Evolutionary conservation across 1,140 invertebrate species (phyloP).

Genomic region (Leptopilina boulardi): DNA sequence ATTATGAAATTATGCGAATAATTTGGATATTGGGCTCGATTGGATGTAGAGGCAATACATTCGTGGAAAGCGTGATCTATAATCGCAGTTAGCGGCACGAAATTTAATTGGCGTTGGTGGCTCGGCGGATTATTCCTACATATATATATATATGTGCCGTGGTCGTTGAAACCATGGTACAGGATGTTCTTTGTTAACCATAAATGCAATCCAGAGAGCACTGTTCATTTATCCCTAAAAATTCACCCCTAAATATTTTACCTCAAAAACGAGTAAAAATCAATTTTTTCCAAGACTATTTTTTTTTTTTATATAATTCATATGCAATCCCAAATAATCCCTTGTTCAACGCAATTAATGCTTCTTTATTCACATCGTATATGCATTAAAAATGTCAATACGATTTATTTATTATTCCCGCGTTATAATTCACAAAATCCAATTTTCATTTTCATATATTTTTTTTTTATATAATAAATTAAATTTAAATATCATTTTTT

Average conservation of each 20-base stretch:
- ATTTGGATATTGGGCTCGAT: neutral
- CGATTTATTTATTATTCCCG: no score
- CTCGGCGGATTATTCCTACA: neutral
- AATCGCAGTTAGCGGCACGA: slow-evolving; percentile 3
- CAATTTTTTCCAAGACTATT: neutral
- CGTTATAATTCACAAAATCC: no score
- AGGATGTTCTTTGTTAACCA: slow-evolving; percentile 55
- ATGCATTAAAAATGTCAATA: no score
- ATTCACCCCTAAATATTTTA: neutral
- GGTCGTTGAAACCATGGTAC: slow-evolving; percentile 28
- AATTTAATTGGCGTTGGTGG: neutral
- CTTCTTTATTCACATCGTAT: no score
- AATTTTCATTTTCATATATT: no score
- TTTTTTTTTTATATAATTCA: neutral
- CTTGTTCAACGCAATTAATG: no score
- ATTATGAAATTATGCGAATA: slow-evolving; percentile 13
- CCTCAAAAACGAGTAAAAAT: neutral
- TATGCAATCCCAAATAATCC: no score
- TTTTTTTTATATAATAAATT: no score
- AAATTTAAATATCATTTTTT: no score
- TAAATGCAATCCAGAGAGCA: slow-evolving; percentile 21
- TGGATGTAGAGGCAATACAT: slow-evolving; percentile 37
- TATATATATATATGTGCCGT: neutral
- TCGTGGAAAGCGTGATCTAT: slow-evolving; percentile 1
- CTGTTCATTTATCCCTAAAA: neutral